These are phyloP conservation scores for Spea bombifrons DNA, from an alignment of 2,113 vertebrate species.

Conservation along the genomic window DNA sequence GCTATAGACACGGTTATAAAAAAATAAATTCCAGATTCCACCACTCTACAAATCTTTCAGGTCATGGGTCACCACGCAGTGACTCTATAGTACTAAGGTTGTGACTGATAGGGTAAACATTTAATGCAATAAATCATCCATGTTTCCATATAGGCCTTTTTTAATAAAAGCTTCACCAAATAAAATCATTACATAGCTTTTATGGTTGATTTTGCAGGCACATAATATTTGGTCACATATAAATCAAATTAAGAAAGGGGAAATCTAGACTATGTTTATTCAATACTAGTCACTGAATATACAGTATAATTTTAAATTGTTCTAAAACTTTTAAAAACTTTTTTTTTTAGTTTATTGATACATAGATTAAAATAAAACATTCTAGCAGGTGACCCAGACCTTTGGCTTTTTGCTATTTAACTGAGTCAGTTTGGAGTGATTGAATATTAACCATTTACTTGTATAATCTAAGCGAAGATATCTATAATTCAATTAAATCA, in stretches of 20 bases:
- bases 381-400: background rate
- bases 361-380: conserved; percentile 4
- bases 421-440: background rate
- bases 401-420: background rate
- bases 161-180: background rate
- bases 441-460: conserved; percentile 11
- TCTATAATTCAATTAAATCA: conserved; percentile 20
- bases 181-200: background rate
- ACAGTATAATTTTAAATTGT: background rate
- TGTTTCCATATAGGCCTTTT: background rate
- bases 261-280: conserved; percentile 17
- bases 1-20: background rate
- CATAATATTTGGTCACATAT: background rate
- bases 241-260: conserved; percentile 10
- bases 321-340: background rate
- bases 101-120: background rate
- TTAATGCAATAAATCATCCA: background rate
- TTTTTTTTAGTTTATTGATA: background rate
- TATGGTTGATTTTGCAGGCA: background rate
- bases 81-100: background rate
- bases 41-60: background rate
- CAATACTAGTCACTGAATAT: conserved; percentile 14
- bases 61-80: background rate
- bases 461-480: conserved; percentile 24
- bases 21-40: background rate